Base-by-base conservation (phyloP, 1,140 invertebrate species). In the Frieseomelitta varia region DNA sequence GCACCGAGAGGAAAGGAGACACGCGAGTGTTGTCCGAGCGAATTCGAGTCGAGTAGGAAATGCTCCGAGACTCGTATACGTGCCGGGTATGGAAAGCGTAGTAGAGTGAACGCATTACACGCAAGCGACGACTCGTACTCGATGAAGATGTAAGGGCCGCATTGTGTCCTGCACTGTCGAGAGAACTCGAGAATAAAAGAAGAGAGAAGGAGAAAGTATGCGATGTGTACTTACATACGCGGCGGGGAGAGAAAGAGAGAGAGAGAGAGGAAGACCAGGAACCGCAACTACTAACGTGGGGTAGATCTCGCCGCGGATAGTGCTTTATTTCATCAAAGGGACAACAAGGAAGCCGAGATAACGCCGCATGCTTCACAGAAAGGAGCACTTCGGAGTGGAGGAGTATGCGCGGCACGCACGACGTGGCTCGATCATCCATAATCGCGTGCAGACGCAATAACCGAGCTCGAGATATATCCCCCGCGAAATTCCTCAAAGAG, bases 281-380 rank as follows among this genome's bases (percentile, higher is more conserved):
- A 88, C 86, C 89, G 81, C 88, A 88, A 88, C 88, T 82, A 88
- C 88, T 73, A 86, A 65, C 79, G 63, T 79, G 79, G 89, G 90
- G 90, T 91, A 91, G 90, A 91, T 91, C 83, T 81, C 75, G 80
- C 39, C 85, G 85, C 83, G 85, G 90, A 91, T 91, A 91, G 71
- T 83, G 85, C 85, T 87, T 91, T 91, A 91, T 90, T 91, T 90
- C 89, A 89, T 91, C 90, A 91, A 85, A 86, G 85, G 85, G 89
- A 87, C 85, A 91, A 88, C 87, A 85, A 90, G 73, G 80, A 85
- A 89, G 80, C 82, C 90, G 80, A 90, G 90, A 90, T 91, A 91
- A 90, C 81, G 79, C 86, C 82, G 56, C 85, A 74, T 75, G 84
- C 71, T 85, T 69, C 72, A 63, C 72, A 55, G 65, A 84, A 65